Evolutionary conservation across 2,888 invertebrate species (phyloP), one percentile per base, ranked within the genome.

Genomic region (Dasysyrphus albostriatus): DNA sequence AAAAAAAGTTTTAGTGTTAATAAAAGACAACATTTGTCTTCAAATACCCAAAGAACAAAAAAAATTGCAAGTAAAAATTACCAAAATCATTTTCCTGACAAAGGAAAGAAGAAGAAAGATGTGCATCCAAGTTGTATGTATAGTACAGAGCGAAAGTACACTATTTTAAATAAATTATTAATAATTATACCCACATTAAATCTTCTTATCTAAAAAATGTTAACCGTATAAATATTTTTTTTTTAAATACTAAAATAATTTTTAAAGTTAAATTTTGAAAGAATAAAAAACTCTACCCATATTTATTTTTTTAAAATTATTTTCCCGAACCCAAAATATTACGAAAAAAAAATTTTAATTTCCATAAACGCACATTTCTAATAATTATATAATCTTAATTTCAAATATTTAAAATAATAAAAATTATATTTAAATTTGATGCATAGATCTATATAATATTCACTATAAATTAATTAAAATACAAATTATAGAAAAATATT

Each of bases 361-460:
- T 24, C 5, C 58, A 34, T 10, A 1, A 7, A 29, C 14, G 7
- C 14, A 54, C 2, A 54, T 39, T 58, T 39, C n/a, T 44, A 42
- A 42, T 47, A 10, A 32, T 9, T 63, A 37, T 63, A 37, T 37
- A 67, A 19, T 3, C 49, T 49, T 32, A 67, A 37, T 37, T 19
- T 37, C 37, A 51, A 67, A 51, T 51, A 14, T 37, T n/a, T 7
- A 39, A 49, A 14, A 51, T n/a, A 0, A 51, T 37, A 37, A 51
- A 69, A 51, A 39, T 24, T 29, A 51, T 47, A 24, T 51, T 16
- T 47, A 47, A n/a, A n/a, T 19, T 34, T 14, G 16, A 67, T 67
- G 67, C 34, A 67, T 51, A 65, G 6, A 16, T 47, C 65, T 65
- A 65, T 1, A 24, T 24, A n/a, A n/a, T 42, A 59, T 34, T 65